phyloP scores from a whole-genome alignment of 1,140 invertebrate genomes.

The Polypedilum vanderplanki region DNA sequence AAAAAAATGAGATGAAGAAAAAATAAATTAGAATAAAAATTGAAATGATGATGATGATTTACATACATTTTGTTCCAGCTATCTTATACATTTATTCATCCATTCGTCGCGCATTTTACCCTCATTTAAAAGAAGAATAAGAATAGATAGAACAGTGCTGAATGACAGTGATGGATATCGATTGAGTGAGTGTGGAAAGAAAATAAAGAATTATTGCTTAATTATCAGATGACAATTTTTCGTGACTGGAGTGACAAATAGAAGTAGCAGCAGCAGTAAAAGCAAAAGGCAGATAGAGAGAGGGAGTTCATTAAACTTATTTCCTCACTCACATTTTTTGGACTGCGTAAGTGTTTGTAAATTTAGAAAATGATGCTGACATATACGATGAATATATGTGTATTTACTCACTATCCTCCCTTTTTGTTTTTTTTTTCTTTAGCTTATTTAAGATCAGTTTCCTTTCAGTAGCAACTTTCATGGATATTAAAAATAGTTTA shows the following conservation, averaged over 20 bases:
- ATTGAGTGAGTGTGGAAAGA: background rate
- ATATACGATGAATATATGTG: too few relatives aligned
- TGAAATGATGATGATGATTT: conserved; percentile 2
- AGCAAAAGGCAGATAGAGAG: too few relatives aligned
- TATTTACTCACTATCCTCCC: too few relatives aligned
- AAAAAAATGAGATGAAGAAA: background rate
- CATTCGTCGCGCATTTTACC: conserved; percentile 16
- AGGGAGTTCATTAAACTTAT: background rate
- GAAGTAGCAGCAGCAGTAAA: too few relatives aligned
- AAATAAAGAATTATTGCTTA: conserved; percentile 28
- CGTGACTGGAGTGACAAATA: background rate
- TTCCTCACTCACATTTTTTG: too few relatives aligned
- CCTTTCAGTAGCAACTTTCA: too few relatives aligned
- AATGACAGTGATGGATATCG: conserved; percentile 28
- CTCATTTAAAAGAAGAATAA: background rate
- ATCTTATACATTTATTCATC: background rate
- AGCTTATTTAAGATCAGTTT: too few relatives aligned
- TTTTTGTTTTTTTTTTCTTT: too few relatives aligned
- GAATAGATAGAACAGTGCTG: background rate
- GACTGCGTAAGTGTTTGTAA: too few relatives aligned
- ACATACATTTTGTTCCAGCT: conserved; percentile 16
- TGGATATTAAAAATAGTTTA: too few relatives aligned
- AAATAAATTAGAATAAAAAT: background rate
- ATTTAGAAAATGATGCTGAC: too few relatives aligned
- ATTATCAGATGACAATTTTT: conserved; percentile 25